Evolutionary conservation across 2,888 invertebrate species (phyloP), one percentile per base, ranked within the genome.

Genomic region (Saturnia japonica): DNA sequence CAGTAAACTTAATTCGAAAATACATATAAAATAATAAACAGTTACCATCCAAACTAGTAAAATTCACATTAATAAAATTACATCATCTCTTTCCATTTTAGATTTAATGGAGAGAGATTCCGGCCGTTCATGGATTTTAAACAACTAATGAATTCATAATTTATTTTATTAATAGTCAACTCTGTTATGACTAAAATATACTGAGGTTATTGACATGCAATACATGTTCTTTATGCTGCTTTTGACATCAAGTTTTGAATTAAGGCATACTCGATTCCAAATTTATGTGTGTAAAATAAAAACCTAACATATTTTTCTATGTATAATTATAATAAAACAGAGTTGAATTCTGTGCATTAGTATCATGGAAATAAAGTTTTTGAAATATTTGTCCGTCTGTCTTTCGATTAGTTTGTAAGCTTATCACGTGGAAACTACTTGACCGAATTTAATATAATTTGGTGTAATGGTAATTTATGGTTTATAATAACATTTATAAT

Each of bases 61-160:
- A 67, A 66, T 67, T 54, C 47, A 42, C 28, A 51, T 40, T 54
- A 67, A 51, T 67, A 57, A 54, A 70, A 70, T n/a, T 51, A 67
- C 69, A 64, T 62, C 57, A 25, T 66, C 51, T 34, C 62, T 51
- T n/a, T 40, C 69, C 69, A 69, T 69, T 51, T 69, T 34, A 47
- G 64, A 62, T 25, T 34, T 22, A 51, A 64, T 34, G 47, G 43
- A 69, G 25, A 70, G 51, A 42, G 28, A 42, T 70, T 54, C 42
- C 54, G 19, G 16, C 67, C 67, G 54, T 67, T 54, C 28, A 43
- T 28, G 67, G 67, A 42, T 54, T 70, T 67, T 70, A 70, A 54
- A 70, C 67, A 8, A 25, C 51, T 45, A 64, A 69, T 62, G 43
- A 62, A 70, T 70, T 66, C 57, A 66, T 70, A 66, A 28, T 25